Base-by-base conservation (phyloP, 2,797 vertebrate species). In the Podarcis lilfordi region DNA sequence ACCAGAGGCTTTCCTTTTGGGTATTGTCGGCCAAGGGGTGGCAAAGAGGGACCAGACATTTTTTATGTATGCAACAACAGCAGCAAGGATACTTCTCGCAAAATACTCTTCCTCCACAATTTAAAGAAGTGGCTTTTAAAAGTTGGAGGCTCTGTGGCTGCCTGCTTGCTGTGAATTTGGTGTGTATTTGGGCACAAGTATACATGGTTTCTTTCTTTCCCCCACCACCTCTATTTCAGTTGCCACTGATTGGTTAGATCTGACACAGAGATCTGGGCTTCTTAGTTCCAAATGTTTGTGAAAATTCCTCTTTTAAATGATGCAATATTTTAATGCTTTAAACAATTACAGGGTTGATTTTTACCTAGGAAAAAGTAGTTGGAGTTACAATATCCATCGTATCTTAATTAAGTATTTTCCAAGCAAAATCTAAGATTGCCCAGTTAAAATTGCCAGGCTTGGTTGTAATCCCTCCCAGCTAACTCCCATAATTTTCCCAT, bases 81-180 rank as follows among this genome's bases (percentile, higher is more conserved):
- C n/a, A n/a, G n/a, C n/a, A n/a, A n/a, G n/a, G n/a, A n/a, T n/a
- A n/a, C n/a, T n/a, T n/a, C n/a, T n/a, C n/a, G n/a, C n/a, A n/a
- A n/a, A n/a, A n/a, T n/a, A n/a, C n/a, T 71, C 17, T 32, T 61
- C 43, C 35, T 2, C 50, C 77, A 7, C 71, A 69, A 27, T 75
- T 88, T 89, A 69, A 32, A 89, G 88, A 86, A 89, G 78, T 76
- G 32, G 59, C 61, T 68, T 59, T 82, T 77, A 43, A 59, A 86
- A 27, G 32, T 82, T 71, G 66, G 66, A 69, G 78, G 43, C 19
- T 78, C 35, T 59, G 86, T 76, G 23, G 25, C n/a, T 82, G 19
- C 3, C 10, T 74, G 6, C 21, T 45, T 35, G 29, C 50, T 43
- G 35, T 23, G 27, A 66, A 64, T 21, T 75, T 66, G 29, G 21